These are phyloP conservation scores for Bothrops jararaca DNA, from an alignment of 2,113 vertebrate genomes.

Conservation along the genomic window DNA sequence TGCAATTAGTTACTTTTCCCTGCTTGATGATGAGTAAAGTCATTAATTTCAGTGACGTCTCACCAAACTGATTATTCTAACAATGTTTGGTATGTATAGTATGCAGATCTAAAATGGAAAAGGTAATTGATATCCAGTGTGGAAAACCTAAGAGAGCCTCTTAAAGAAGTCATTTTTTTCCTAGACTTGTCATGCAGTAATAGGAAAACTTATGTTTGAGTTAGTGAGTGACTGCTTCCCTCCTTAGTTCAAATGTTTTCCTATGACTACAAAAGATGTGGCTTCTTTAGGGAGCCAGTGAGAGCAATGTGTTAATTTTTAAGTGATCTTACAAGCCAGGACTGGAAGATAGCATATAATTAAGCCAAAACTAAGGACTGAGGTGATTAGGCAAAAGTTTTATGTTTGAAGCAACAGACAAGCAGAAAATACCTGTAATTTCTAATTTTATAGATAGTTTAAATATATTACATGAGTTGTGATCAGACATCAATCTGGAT, in stretches of 20 bases:
- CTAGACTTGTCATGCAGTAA: not conserved
- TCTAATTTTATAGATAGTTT: not conserved
- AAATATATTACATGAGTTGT: not conserved
- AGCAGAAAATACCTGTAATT: not conserved
- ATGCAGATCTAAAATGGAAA: not conserved
- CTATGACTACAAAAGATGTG: not conserved
- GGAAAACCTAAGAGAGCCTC: not conserved
- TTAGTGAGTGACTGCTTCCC: not conserved
- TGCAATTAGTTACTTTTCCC: not conserved
- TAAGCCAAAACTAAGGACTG: not conserved
- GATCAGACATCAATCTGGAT: not conserved
- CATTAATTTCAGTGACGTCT: not conserved
- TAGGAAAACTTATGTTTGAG: not conserved
- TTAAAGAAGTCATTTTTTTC: not conserved
- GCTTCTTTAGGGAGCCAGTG: not conserved
- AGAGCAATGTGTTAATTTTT: not conserved
- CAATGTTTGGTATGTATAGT: not conserved
- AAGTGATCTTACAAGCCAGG: not conserved
- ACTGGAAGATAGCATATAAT: not conserved
- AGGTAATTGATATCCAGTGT: not conserved
- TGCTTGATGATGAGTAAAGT: not conserved
- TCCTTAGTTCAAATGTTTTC: not conserved
- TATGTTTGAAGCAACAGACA: not conserved
- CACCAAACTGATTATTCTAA: not conserved
- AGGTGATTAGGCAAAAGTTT: not conserved